phyloP scores from a whole-genome alignment of 2,797 vertebrate species.

The Vireo griseus region DNA sequence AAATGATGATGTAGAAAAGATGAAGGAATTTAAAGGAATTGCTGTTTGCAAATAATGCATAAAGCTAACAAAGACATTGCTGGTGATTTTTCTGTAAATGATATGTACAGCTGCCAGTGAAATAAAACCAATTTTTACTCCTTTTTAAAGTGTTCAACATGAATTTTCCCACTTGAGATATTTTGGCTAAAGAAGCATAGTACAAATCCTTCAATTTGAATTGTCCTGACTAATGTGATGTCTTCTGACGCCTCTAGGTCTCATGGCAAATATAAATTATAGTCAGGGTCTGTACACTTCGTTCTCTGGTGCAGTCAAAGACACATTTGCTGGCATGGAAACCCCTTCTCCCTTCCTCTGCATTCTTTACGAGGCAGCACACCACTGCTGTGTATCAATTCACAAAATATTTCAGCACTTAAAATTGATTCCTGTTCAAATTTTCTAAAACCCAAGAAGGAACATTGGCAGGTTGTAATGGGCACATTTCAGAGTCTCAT shows the following conservation, averaged over 20 bases:
- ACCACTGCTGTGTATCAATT: neutral
- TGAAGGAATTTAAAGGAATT: neutral
- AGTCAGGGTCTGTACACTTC: constrained; percentile 30
- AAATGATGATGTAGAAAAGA: neutral
- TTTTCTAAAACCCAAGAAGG: neutral
- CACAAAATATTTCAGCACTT: constrained; percentile 24
- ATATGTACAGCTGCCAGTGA: neutral
- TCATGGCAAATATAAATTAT: neutral
- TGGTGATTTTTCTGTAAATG: neutral
- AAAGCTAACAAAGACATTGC: neutral
- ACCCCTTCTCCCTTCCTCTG: neutral
- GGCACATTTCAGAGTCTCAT: neutral
- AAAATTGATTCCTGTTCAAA: constrained; percentile 3
- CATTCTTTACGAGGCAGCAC: constrained; percentile 11
- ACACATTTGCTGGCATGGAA: constrained; percentile 55
- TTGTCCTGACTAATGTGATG: neutral
- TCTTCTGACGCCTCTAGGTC: neutral
- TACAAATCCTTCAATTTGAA: neutral
- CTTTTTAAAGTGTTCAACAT: neutral
- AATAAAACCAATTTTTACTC: neutral
- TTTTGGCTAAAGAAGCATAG: neutral
- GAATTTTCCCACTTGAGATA: neutral
- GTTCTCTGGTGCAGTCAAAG: constrained; percentile 18
- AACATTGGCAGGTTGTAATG: neutral
- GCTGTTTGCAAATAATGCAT: neutral